These are phyloP conservation scores for Pomacea canaliculata DNA, from an alignment of 2,888 invertebrate genomes.

Conservation along the genomic window DNA sequence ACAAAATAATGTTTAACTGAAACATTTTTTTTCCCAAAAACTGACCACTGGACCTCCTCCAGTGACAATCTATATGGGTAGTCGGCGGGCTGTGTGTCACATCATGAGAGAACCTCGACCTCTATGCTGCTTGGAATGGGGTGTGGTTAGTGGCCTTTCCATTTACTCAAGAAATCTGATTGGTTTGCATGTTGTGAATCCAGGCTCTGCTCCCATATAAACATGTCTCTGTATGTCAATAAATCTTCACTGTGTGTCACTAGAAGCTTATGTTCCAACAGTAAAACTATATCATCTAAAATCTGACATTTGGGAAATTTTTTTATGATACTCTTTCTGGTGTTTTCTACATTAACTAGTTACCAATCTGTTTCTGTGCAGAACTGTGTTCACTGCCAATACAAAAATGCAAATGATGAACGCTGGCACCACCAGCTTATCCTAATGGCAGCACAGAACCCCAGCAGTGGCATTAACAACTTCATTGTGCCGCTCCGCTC, in stretches of 20 bases:
- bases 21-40: constrained; percentile 30
- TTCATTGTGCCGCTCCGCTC: constrained; percentile 97
- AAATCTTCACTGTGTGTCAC: no score
- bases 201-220: no score
- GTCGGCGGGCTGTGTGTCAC: constrained; percentile 95
- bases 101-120: constrained; percentile 91
- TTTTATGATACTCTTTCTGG: no score
- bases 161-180: background rate
- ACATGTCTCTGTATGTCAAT: no score
- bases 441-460: constrained; percentile 95
- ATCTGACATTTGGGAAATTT: no score
- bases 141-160: constrained; percentile 76
- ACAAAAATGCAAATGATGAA: constrained; percentile 89
- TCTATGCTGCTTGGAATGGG: constrained; percentile 93
- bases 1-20: no score
- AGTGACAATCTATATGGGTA: constrained; percentile 96
- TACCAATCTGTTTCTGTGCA: constrained; percentile 58
- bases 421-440: constrained; percentile 98
- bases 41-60: constrained; percentile 73
- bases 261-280: no score
- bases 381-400: constrained; percentile 94
- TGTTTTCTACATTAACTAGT: no score
- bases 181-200: no score
- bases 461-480: constrained; percentile 97
- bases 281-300: no score